These are phyloP conservation scores for Buceros bicornis DNA, from an alignment of 2,797 vertebrate species.

Conservation along the genomic window DNA sequence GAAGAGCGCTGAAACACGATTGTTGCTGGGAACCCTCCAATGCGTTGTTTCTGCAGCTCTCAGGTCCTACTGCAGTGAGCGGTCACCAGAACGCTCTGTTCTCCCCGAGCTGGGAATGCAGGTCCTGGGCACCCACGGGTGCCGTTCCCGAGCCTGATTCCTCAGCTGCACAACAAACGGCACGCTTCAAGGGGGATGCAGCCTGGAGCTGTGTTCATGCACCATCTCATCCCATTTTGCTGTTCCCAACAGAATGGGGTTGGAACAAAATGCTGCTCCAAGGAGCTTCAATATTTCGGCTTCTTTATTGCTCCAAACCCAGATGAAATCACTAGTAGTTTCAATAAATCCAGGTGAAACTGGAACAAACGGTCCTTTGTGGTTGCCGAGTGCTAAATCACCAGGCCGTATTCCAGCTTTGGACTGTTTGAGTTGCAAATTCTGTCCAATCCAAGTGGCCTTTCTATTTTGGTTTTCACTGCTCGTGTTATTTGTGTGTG, in stretches of 20 bases:
- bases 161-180: not conserved
- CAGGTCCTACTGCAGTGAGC: not conserved
- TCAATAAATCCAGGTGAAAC: not conserved
- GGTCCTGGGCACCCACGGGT: not conserved
- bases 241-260: not conserved
- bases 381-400: not conserved
- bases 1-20: not conserved
- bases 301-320: not conserved
- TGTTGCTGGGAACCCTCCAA: not conserved
- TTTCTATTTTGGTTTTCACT: not conserved
- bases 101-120: not conserved
- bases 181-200: not conserved
- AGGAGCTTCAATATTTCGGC: not conserved
- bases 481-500: not conserved
- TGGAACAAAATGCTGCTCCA: not conserved
- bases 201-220: not conserved
- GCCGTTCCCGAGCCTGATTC: rapidly evolving
- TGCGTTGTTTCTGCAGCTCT: not conserved
- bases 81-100: not conserved
- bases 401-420: not conserved
- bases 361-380: not conserved
- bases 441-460: not conserved
- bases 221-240: not conserved
- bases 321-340: not conserved
- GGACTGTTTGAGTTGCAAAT: not conserved